Percentiles rank a stretch among this genome's conserved stretches.
Conservation (phyloP, 2,797 vertebrate species). For the Thripadectes ignobilis region DNA sequence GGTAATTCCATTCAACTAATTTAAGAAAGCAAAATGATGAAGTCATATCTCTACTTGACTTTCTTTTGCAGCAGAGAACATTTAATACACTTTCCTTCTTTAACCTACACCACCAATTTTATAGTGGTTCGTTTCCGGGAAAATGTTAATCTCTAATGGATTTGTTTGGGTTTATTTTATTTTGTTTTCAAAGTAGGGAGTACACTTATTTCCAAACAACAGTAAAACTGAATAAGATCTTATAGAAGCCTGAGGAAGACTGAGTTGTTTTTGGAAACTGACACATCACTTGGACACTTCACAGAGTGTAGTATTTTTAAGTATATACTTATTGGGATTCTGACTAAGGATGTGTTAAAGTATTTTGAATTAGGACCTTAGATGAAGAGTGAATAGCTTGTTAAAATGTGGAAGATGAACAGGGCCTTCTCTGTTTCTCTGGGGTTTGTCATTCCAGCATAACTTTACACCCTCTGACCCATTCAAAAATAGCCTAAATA, state of each 20-base stretch:
- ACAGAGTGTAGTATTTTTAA: not conserved
- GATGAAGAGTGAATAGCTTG: not conserved
- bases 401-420: not conserved
- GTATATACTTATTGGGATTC: not conserved
- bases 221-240: not conserved
- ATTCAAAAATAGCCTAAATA: not conserved
- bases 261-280: not conserved
- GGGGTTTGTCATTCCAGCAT: not conserved
- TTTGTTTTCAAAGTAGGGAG: not conserved
- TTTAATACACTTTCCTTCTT: not conserved
- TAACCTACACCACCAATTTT: not conserved
- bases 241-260: not conserved
- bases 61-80: not conserved
- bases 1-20: not conserved
- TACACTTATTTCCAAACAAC: not conserved
- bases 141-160: not conserved
- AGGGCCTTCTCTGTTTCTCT: not conserved
- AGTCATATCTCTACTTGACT: not conserved
- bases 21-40: not conserved
- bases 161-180: not conserved
- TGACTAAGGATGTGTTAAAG: not conserved
- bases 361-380: not conserved
- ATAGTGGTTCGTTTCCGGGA: not conserved
- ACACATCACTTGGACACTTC: not conserved
- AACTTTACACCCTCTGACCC: not conserved